These are phyloP conservation scores for Platycheirus albimanus DNA, from an alignment of 2,888 invertebrate species.

Conservation along the genomic window DNA sequence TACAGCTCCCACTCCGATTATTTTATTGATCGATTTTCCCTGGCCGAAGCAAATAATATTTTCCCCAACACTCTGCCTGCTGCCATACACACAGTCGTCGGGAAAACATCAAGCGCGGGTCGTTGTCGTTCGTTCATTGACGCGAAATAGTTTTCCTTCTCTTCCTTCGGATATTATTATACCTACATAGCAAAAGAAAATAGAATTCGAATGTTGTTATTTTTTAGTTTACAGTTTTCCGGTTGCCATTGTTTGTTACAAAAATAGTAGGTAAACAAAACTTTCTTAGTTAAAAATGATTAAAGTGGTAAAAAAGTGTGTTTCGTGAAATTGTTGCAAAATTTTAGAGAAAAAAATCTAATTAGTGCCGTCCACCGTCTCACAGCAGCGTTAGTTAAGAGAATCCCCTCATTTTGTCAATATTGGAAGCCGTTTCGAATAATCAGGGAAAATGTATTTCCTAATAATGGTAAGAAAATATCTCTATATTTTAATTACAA, in stretches of 20 bases:
- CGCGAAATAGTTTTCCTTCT: conserved; percentile 60
- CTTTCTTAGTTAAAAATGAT: background rate
- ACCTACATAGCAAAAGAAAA: conserved; percentile 18
- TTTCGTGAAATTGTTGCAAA: conserved; percentile 18
- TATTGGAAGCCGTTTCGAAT: conserved; percentile 37
- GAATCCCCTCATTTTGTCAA: background rate
- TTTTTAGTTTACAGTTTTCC: background rate
- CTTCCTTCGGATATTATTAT: conserved; percentile 30
- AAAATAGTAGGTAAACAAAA: background rate
- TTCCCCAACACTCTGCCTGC: conserved; percentile 62
- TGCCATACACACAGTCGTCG: conserved; percentile 52
- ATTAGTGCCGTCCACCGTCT: background rate
- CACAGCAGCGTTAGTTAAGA: background rate
- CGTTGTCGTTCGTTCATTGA: conserved; percentile 73
- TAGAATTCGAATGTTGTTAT: background rate
- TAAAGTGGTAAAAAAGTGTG: conserved; percentile 7
- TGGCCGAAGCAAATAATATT: conserved; percentile 55
- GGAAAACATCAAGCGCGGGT: conserved; percentile 73
- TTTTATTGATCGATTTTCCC: conserved; percentile 73
- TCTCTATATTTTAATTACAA: background rate
- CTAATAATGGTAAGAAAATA: conserved; percentile 59
- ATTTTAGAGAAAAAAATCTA: background rate
- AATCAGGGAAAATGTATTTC: conserved; percentile 67
- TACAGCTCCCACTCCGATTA: conserved; percentile 52
- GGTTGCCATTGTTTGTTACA: conserved; percentile 1